These are phyloP conservation scores for Echiichthys vipera DNA, from an alignment of 2,797 vertebrate genomes.

Conservation along the genomic window DNA sequence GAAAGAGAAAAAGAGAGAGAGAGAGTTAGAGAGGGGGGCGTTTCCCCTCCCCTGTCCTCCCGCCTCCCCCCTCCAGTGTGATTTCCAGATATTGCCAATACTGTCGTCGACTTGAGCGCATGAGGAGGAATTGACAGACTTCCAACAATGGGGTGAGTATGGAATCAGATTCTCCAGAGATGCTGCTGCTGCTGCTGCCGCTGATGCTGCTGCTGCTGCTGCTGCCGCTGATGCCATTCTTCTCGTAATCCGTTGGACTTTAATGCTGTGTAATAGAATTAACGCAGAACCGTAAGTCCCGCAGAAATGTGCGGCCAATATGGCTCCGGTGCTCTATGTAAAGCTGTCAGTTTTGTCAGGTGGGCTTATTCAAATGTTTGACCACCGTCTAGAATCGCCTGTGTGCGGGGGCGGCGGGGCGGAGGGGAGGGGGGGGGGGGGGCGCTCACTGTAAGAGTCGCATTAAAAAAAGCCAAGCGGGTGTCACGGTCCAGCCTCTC, in stretches of 20 bases:
- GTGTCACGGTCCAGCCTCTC: conserved; percentile 31
- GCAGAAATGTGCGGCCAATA: conserved; percentile 57
- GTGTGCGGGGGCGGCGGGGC: not conserved
- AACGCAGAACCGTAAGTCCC: conserved; percentile 48
- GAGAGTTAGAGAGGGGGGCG: conserved; percentile 78
- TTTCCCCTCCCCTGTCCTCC: conserved; percentile 58
- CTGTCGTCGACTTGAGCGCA: conserved; percentile 70
- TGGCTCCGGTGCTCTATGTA: conserved; percentile 44
- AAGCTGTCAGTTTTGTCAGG: conserved; percentile 59
- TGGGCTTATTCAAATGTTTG: conserved; percentile 47
- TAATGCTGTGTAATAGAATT: conserved; percentile 58
- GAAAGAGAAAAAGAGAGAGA: conserved; percentile 30
- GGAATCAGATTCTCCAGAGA: conserved; percentile 50
- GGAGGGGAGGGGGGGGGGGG: not conserved
- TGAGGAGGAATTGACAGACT: conserved; percentile 71
- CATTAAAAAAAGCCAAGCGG: conserved; percentile 45
- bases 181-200: conserved; percentile 9
- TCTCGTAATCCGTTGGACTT: conserved; percentile 43
- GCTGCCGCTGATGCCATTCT: conserved; percentile 8
- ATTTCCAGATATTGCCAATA: conserved; percentile 80
- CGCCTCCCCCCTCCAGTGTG: conserved; percentile 52
- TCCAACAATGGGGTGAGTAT: conserved; percentile 78
- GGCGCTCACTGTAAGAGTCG: conserved; percentile 42
- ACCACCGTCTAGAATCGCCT: conserved; percentile 36
- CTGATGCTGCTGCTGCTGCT: not conserved